Evolutionary conservation across 2,797 vertebrate genomes (phyloP).

Genomic region (Acrossocheilus wenchowensis): DNA sequence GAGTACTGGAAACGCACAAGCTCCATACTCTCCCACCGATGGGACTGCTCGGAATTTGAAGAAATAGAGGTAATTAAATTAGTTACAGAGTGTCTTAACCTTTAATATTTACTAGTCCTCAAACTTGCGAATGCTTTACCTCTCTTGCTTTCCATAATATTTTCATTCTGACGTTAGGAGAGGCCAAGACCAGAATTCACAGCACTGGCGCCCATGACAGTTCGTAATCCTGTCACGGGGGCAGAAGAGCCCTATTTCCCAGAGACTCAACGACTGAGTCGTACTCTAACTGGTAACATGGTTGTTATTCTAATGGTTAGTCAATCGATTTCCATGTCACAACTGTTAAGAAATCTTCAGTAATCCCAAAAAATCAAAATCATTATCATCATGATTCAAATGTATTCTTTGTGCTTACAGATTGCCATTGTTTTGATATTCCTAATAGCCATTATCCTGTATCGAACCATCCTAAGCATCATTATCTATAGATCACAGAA

Average conservation of each 20-base stretch:
- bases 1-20: constrained; percentile 84
- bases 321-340: neutral
- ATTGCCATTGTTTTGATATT: constrained; percentile 83
- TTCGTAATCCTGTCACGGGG: constrained; percentile 80
- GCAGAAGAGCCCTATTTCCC: constrained; percentile 84
- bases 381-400: neutral
- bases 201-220: constrained; percentile 77
- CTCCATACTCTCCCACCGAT: constrained; percentile 79
- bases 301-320: constrained; percentile 83
- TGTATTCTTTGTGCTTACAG: constrained; percentile 63
- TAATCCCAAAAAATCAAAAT: neutral
- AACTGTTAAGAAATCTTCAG: neutral
- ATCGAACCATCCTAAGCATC: constrained; percentile 79
- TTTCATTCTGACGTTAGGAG: constrained; percentile 67
- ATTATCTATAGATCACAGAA: constrained; percentile 81
- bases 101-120: neutral
- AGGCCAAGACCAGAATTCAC: constrained; percentile 82
- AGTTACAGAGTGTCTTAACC: neutral
- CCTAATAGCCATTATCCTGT: constrained; percentile 83
- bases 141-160: neutral
- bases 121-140: neutral
- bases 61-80: constrained; percentile 76
- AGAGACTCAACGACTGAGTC: constrained; percentile 70
- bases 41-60: constrained; percentile 85
- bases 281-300: constrained; percentile 81